Base-by-base conservation (phyloP, 1,140 invertebrate genomes). In the Drosophila arawakana region DNA sequence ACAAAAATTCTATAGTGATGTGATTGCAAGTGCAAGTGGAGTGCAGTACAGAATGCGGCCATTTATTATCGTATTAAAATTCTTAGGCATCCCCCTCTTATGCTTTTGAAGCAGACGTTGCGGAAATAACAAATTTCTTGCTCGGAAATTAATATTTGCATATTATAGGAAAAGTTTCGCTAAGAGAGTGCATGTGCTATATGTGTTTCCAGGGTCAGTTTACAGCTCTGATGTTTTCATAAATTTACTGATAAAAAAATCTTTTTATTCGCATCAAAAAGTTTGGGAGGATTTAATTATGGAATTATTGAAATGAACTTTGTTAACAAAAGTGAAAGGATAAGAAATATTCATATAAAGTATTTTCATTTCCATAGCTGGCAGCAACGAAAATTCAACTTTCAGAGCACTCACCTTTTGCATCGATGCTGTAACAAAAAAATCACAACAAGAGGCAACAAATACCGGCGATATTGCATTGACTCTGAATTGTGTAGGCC, bases 71-170 rank as follows among this genome's bases (percentile, higher is more conserved):
- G 80, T 78, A 89, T 89, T 89, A 88, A 89, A 84, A 84, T 89
- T 80, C 67, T 60, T 72, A 47, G 50, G 59, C 43, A 52, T 62
- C 61, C 15, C 54, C 34, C 59, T 34, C 15, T 25, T 7, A 5
- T 35, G 37, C 52, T 69, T 80, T 84, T 75, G 67, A 69, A 61
- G 66, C 81, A 76, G 68, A 78, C 76, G 55, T 88, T 57, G 77
- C 73, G 85, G 84, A 90, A 89, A 89, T 89, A 84, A 84, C 84
- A 89, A 89, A 89, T 89, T 89, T 89, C 84, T 89, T 76, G 73
- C 80, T 89, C 78, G 84, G 80, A 89, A 89, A 89, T 89, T 89
- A 89, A 89, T 89, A 89, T 89, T 89, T 89, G 66, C 80, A 89
- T 89, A 81, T 81, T 75, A 81, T 79, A 89, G 80, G 76, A 84